These are phyloP conservation scores for Drosophila ogumai DNA, from an alignment of 1,140 invertebrate species.

Conservation along the genomic window DNA sequence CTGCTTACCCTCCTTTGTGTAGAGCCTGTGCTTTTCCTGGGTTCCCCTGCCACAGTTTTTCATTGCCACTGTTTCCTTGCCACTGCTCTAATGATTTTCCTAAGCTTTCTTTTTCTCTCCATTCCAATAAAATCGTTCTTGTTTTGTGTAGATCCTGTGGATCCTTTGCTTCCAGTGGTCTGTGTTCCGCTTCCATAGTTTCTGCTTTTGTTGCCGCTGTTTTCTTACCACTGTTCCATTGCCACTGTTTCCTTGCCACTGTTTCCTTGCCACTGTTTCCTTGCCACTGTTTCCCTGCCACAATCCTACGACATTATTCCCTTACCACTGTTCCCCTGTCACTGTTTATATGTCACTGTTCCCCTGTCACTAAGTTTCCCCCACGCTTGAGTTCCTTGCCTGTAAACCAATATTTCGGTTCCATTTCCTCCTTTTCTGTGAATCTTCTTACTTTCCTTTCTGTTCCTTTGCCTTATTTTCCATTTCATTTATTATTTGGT, in stretches of 20 bases:
- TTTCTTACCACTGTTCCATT: neutral
- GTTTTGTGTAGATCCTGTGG: no score
- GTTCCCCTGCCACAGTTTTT: neutral
- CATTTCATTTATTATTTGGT: neutral
- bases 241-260: neutral
- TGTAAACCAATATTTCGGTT: neutral
- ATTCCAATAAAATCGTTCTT: no score
- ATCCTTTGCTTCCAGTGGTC: no score
- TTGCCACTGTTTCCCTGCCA: no score
- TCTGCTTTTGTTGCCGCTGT: no score
- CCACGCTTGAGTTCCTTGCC: no score
- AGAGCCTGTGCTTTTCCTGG: neutral
- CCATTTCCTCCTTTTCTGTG: neutral
- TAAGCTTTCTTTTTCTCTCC: neutral
- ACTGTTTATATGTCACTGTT: no score
- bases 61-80: neutral
- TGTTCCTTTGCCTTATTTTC: neutral
- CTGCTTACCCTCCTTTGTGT: neutral
- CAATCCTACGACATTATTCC: no score
- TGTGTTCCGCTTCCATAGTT: no score
- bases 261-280: neutral
- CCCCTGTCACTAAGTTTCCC: no score
- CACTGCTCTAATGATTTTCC: neutral
- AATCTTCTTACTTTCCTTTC: neutral
- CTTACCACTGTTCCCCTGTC: neutral